A percentile compares a stretch with the other conserved stretches of the same genome.
Conservation (phyloP, 2,888 invertebrate species). For the Daptonema setosum region DNA sequence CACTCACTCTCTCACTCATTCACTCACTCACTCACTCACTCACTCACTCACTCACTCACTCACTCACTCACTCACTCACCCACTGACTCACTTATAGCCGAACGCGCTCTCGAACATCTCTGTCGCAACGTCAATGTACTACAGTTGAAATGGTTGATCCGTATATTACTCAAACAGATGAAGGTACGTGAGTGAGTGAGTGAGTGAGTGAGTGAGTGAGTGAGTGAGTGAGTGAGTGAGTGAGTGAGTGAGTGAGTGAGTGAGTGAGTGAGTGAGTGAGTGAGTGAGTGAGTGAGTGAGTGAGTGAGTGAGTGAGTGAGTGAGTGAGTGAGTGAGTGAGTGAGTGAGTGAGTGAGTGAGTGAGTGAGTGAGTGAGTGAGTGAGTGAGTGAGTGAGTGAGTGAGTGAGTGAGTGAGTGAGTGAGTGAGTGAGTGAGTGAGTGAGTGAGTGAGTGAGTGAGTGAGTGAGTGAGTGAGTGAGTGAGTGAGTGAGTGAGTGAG, state of each 20-base stretch:
- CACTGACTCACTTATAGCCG: no score
- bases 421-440: slow-evolving; percentile 8
- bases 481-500: slow-evolving; percentile 7
- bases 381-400: not conserved
- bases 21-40: not conserved
- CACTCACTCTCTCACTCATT: not conserved
- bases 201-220: not conserved
- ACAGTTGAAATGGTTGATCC: slow-evolving; percentile 71
- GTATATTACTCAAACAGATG: slow-evolving; percentile 64
- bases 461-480: not conserved
- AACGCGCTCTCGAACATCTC: slow-evolving; percentile 44
- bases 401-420: not conserved
- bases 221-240: not conserved
- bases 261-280: not conserved
- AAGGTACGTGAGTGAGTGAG: slow-evolving; percentile 28
- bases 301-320: not conserved
- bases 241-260: not conserved
- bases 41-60: not conserved
- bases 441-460: not conserved
- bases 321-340: not conserved
- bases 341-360: slow-evolving; percentile 8
- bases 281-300: slow-evolving; percentile 8
- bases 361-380: not conserved
- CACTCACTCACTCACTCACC: not conserved
- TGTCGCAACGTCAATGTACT: slow-evolving; percentile 45